Conservation (phyloP, 2,113 vertebrate genomes). For the Haliaeetus leucogaster region DNA sequence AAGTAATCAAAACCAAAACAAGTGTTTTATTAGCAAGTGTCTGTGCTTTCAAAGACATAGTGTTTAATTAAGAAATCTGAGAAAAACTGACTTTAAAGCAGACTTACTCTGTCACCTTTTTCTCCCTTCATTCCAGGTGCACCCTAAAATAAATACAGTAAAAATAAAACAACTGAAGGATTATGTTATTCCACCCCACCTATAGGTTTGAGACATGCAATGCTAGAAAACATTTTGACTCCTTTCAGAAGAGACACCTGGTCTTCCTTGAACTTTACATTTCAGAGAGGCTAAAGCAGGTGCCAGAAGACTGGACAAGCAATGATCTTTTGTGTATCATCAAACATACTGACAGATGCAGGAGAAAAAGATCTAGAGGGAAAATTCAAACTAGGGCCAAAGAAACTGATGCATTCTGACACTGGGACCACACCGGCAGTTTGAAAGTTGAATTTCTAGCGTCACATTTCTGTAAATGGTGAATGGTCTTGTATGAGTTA, state of each 20-base stretch:
- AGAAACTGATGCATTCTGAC: not conserved
- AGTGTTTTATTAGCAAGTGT: constrained; percentile 7
- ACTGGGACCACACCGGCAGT: not conserved
- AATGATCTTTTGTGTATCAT: not conserved
- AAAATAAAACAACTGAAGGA: not conserved
- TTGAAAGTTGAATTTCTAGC: not conserved
- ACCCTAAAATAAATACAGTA: constrained; percentile 79
- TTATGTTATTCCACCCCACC: not conserved
- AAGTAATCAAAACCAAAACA: constrained; percentile 52
- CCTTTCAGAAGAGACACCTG: not conserved
- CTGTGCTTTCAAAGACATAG: not conserved
- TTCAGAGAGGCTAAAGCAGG: not conserved
- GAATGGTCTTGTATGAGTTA: not conserved
- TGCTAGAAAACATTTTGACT: not conserved
- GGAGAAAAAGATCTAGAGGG: not conserved
- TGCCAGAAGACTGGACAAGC: not conserved
- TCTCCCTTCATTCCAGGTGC: constrained; percentile 87
- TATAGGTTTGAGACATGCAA: not conserved
- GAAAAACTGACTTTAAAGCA: not conserved
- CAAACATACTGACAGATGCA: not conserved
- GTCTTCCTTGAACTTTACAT: not conserved
- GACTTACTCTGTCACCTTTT: constrained; percentile 94
- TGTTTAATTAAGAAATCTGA: not conserved
- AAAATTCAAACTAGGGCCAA: not conserved
- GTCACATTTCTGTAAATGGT: not conserved